Evolutionary conservation across 2,113 vertebrate species (phyloP), one percentile per base, ranked within the genome.

Genomic region (Panthera uncia): DNA sequence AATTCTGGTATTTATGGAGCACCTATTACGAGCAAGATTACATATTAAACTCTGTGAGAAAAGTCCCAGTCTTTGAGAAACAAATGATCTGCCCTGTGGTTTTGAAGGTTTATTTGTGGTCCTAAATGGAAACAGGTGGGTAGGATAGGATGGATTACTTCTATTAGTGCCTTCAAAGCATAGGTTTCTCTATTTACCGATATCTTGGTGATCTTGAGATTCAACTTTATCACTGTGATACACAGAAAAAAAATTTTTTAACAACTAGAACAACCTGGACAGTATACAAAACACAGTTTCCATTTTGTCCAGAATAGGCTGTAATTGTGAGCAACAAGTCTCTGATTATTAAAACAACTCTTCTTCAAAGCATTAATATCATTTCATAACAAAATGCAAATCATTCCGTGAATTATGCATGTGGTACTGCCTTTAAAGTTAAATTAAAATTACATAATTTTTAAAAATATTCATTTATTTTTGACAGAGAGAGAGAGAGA

Each of bases 331-430:
- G 65, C 11, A 78, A 84, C 27, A 31, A 85, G 4, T n/a, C 18
- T 88, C 15, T 94, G 31, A 82, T 82, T 50, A 86, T 79, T 94
- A 69, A 93, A 94, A 80, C 11, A 95, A 15, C n/a, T 80, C 55
- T 79, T 79, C 61, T 61, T 95, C 19, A 85, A 81, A 66, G 38
- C 74, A 38, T 96, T 96, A 82, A 63, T 94, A 78, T 86, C 33
- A 89, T 85, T 95, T 89, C 83, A 74, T 12, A 96, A 63, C 48
- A 91, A 96, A 91, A 79, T 31, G 63, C 29, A 95, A 93, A 89
- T 61, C 45, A 86, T 36, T 73, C 41, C 66, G 74, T 81, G 76
- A 94, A 95, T 96, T 94, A 95, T 41, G 50, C 18, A 93, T 68
- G 33, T 79, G 33, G 10, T 73, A n/a, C 18, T 89, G 33, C 33